Percentiles rank a stretch among this genome's conserved stretches.
These are phyloP conservation scores for Meles meles DNA, from an alignment of 2,113 vertebrate genomes.

Conservation along the genomic window DNA sequence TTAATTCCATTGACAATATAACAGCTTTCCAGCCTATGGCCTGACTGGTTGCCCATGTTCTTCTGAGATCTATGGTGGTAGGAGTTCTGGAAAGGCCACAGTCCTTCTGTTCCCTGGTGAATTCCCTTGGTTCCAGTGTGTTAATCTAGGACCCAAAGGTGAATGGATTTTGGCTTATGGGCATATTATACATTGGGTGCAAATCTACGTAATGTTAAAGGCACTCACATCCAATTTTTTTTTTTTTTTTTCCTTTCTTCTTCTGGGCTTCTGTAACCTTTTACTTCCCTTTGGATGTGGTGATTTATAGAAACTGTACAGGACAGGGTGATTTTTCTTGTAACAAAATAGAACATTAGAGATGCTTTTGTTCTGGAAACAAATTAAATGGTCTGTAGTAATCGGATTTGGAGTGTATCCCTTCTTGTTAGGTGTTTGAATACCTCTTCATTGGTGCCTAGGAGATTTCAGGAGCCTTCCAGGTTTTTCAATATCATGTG, in stretches of 20 bases:
- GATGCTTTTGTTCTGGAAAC: conserved; percentile 17
- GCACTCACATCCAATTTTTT: not conserved
- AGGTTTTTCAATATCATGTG: not conserved
- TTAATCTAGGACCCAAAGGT: not conserved
- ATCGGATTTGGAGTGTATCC: conserved; percentile 24
- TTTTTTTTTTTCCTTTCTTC: not conserved
- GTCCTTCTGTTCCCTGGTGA: not conserved
- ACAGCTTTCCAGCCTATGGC: not conserved
- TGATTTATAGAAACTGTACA: not conserved
- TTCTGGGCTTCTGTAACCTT: not conserved
- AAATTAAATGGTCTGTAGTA: not conserved
- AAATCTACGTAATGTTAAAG: not conserved
- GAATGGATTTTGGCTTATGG: not conserved
- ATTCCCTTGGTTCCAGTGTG: not conserved
- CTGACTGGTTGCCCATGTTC: not conserved
- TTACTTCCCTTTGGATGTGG: not conserved
- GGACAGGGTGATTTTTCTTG: conserved; percentile 12
- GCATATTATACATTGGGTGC: not conserved
- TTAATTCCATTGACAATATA: not conserved
- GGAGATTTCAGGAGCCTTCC: not conserved
- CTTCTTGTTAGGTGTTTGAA: not conserved
- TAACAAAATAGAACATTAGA: not conserved
- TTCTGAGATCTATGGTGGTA: not conserved
- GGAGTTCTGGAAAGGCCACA: not conserved
- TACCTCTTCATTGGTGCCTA: not conserved